Base-by-base conservation (phyloP, 2,888 invertebrate species). In the Cetonia aurata region DNA sequence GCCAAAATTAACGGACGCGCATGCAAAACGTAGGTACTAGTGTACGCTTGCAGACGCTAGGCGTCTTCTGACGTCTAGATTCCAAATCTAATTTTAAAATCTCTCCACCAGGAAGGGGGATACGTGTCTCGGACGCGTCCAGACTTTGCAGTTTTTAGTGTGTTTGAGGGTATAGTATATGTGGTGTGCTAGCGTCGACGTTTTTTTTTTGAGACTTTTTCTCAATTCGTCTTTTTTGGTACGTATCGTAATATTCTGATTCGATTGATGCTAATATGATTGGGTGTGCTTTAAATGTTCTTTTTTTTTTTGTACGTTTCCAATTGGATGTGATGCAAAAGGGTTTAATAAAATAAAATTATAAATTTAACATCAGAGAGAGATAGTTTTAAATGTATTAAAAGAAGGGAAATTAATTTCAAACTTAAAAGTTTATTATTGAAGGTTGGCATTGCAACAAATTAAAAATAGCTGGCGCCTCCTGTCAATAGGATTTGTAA, bases 71-170 rank as follows among this genome's bases (percentile, higher is more conserved):
- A 86, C 88, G 88, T 87, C 86, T 86, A 86, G 82, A 86, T 87
- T 89, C 89, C 89, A 89, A 89, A 86, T 86, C 88, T 89, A 89
- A 88, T 88, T 86, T 87, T 86, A 89, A 88, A 87, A 70, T 69
- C 52, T 53, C 52, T 41, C 55, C 41, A 62, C 84, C 69, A 73
- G 74, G 77, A 76, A 74, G 76, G 77, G 57, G 77, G 76, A 78
- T 79, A 78, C 77, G 76, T 75, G 77, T 76, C 15, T 48, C 19
- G 57, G 75, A 77, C 76, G 78, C 76, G 77, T 81, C 79, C 80
- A 79, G 80, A 80, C 78, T 81, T 83, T 82, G 81, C 82, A 83
- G 83, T 83, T 83, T 37, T 82, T 76, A 77, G 82, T 81, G 80
- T 76, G 79, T 76, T 77, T 77, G 25, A 56, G 55, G 12, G 37